Base-by-base conservation (phyloP, 1,140 invertebrate genomes). In the Rhyacophila brunnea region DNA sequence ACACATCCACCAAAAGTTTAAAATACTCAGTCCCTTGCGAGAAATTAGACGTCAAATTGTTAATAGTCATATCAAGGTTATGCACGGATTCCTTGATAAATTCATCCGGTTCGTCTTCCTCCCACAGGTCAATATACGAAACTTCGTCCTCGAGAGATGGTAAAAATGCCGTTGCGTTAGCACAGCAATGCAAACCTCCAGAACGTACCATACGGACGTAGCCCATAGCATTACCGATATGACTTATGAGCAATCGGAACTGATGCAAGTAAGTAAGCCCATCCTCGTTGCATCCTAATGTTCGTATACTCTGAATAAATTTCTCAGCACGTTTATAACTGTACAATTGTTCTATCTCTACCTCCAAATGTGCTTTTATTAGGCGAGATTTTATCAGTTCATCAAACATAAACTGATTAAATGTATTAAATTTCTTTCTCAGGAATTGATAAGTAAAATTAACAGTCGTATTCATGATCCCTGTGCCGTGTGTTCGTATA, bases 401-500 rank as follows among this genome's bases (percentile, higher is more conserved):
- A 75, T 99, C 96, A 73, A 91, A 99, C 66, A 99, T 85, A 74
- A 99, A 99, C 74, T 98, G 95, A 1, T 96, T 99, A 72, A 99
- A 97, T 2, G 89, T 89, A 64, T 90, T 90, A 66, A 99, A 91
- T 74, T 99, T 98, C 56, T 95, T 89, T 57, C 91, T 84, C 40
- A 99, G 79, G 77, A 97, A 98, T 75, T 97, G 95, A 77, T 98
- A 99, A 0, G 94, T 95, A 72, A 94, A 96, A 72, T 99, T 98
- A 0, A 98, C 86, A 1, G 95, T 96, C 0, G 95, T 98, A 68
- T 96, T 98, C 85, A 98, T 95, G 48, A 99, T 95, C 2, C 97
- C 97, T 17, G 90, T 93, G 20, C 97, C 97, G 74, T 99, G 96
- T 0, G 96, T 99, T 68, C 96, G 83, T 60, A 99, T 95, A 0